Percentiles rank a stretch among this genome's conserved stretches.
Conservation (phyloP, 2,113 vertebrate species). For the Halcyon senegalensis region DNA sequence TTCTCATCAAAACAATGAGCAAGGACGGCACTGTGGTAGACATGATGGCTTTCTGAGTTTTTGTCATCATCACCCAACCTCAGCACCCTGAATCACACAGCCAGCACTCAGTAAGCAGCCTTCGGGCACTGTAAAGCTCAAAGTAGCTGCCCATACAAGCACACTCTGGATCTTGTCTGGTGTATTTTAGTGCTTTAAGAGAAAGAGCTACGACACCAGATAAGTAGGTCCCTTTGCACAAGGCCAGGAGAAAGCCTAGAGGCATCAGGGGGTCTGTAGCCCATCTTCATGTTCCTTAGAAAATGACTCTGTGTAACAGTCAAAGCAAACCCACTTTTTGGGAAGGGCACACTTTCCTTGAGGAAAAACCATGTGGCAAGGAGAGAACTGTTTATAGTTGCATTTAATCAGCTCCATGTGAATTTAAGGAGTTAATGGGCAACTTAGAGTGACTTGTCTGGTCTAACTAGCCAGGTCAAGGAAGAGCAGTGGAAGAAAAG, state of each 20-base stretch:
- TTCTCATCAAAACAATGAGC: rapidly evolving
- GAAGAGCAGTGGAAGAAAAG: neutral
- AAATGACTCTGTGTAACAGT: neutral
- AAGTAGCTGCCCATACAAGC: neutral
- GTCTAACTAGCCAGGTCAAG: neutral
- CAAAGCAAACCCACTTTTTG: neutral
- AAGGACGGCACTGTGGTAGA: neutral
- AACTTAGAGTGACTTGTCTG: neutral
- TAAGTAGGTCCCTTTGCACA: neutral
- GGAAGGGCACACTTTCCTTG: neutral
- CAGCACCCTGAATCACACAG: neutral
- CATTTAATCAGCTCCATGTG: neutral
- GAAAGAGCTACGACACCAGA: neutral
- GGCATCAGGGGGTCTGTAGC: neutral
- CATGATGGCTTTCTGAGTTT: neutral
- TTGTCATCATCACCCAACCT: neutral
- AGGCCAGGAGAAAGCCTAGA: neutral
- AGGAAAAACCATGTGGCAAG: neutral
- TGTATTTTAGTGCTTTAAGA: neutral
- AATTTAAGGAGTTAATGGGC: neutral
- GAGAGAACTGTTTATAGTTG: neutral
- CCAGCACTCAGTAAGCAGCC: neutral
- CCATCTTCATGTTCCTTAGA: neutral
- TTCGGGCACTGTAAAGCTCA: neutral
- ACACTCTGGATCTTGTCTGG: neutral